Percentiles rank a stretch among this genome's conserved stretches.
phyloP scores from a whole-genome alignment of 2,888 invertebrate species.

The Trachelus troglodyta region DNA sequence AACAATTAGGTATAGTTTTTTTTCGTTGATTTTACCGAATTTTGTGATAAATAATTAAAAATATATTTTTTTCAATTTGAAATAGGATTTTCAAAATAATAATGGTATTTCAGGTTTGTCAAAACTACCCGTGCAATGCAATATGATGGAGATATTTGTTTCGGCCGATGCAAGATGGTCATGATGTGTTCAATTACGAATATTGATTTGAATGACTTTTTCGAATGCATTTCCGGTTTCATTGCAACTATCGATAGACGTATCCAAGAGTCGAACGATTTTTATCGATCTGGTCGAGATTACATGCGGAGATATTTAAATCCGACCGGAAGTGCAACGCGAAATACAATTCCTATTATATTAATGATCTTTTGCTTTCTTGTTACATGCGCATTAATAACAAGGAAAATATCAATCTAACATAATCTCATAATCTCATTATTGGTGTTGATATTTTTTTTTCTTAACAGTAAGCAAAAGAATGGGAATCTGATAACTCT shows the following conservation, averaged over 20 bases:
- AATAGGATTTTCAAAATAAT: neutral
- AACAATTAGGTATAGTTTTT: neutral
- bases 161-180: conserved; percentile 7
- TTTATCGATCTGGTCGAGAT: neutral
- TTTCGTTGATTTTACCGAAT: neutral
- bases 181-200: conserved; percentile 9
- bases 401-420: neutral
- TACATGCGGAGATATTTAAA: neutral
- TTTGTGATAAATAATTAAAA: neutral
- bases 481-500: neutral
- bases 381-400: neutral
- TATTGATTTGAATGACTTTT: conserved; percentile 6
- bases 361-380: neutral
- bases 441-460: neutral
- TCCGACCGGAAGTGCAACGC: neutral
- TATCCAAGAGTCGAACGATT: neutral
- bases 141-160: neutral
- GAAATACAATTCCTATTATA: neutral
- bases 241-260: neutral
- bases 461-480: neutral
- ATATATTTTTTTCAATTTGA: neutral
- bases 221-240: conserved; percentile 13
- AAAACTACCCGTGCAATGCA: neutral
- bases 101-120: neutral
- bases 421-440: neutral